A percentile compares a stretch with the other conserved stretches of the same genome.
phyloP scores from a whole-genome alignment of 2,888 invertebrate genomes.

The Iphiclides podalirius region DNA sequence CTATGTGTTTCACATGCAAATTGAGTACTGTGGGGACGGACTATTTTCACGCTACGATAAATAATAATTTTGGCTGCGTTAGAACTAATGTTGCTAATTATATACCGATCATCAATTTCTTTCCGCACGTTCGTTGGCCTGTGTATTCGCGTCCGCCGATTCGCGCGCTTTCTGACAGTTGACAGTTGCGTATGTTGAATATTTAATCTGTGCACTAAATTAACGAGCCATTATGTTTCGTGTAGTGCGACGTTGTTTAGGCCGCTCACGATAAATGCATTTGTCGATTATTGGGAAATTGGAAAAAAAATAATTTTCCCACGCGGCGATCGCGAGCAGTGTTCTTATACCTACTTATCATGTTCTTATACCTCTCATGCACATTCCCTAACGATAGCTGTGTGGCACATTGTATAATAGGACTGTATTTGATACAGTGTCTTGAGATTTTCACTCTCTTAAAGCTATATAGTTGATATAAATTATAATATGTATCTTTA shows the following conservation, averaged over 20 bases:
- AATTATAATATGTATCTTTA: constrained; percentile 64
- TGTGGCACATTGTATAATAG: constrained; percentile 62
- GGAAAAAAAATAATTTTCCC: constrained; percentile 17
- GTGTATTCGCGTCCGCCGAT: neutral
- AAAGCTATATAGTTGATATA: constrained; percentile 70
- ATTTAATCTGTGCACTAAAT: neutral
- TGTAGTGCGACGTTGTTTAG: neutral
- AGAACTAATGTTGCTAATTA: constrained; percentile 16
- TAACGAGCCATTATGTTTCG: neutral
- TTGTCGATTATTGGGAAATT: constrained; percentile 5
- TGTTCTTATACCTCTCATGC: constrained; percentile 24
- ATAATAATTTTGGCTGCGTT: constrained; percentile 27
- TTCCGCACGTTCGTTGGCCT: neutral
- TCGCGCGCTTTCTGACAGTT: constrained; percentile 14
- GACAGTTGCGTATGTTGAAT: constrained; percentile 9
- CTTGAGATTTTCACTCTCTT: constrained; percentile 61
- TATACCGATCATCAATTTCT: neutral
- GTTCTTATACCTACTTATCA: constrained; percentile 15
- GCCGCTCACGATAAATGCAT: constrained; percentile 9
- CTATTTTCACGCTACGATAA: constrained; percentile 32
- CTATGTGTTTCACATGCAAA: constrained; percentile 45
- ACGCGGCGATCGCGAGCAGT: constrained; percentile 17
- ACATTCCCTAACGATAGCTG: constrained; percentile 36
- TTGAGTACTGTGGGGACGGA: constrained; percentile 54
- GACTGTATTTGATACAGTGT: constrained; percentile 70